Base-by-base conservation (phyloP, 2,113 vertebrate species). In the Silurus meridionalis region DNA sequence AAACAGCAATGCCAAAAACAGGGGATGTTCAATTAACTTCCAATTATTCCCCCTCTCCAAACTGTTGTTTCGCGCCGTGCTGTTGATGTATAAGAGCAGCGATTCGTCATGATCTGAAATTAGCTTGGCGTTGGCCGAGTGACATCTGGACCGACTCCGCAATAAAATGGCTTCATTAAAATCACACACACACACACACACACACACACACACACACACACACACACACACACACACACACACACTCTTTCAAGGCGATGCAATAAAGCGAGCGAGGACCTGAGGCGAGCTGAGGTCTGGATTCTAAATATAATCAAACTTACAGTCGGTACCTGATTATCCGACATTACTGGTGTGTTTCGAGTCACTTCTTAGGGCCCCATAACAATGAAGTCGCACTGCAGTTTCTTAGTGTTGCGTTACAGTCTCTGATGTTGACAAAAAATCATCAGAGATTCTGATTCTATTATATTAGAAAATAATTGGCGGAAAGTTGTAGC, bases 1-100 rank as follows among this genome's bases (percentile, higher is more conserved):
- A 75, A 69, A 37, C 81, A 88, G 87, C 83, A 67, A 88, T 88
- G 86, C 83, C 87, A 87, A 82, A 87, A 86, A 50, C 75, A 67
- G 83, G 86, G 86, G 67, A 55, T 37, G 10, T 11, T 25, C 57
- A 50, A 80, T 28, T 48, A 2, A 72, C 61, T 79, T 84, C 61
- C 85, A 21, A 82, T 80, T 60, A 14, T 8, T 15, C n/a, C 15
- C 6, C n/a, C n/a, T 61, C 57, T 66, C 25, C 17, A 81, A 78
- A 84, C 52, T 25, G 81, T 52, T 77, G 67, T 37, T 60, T 81
- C 82, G 57, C 25, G 80, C 50, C 46, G 55, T 61, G 71, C 57
- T 14, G 52, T 11, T 74, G 79, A 53, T 63, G 84, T 67, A 66
- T 37, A 84, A 84, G 67, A 63, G 84, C 85, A 86, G 78, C 64